A percentile compares a stretch with the other conserved stretches of the same genome.
Evolutionary conservation across 2,113 vertebrate species (phyloP).

Genomic region (Calypte anna): DNA sequence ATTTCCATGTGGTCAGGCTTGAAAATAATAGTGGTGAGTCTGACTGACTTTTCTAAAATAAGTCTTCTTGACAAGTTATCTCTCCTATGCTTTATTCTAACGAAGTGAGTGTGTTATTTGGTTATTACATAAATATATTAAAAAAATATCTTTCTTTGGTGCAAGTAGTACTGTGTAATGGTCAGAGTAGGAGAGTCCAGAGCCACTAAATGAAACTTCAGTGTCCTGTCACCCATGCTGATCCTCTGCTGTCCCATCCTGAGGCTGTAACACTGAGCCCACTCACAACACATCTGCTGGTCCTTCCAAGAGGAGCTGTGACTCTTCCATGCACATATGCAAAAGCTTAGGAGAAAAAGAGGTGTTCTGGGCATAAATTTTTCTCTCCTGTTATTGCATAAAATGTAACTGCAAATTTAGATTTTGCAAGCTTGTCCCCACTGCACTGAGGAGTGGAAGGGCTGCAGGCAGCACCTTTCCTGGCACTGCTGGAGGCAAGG

Average conservation of each 20-base stretch:
- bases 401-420: neutral
- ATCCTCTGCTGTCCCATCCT: neutral
- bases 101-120: neutral
- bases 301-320: neutral
- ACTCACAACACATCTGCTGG: neutral
- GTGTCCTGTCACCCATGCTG: neutral
- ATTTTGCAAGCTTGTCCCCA: neutral
- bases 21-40: neutral
- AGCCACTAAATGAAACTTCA: neutral
- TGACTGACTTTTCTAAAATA: neutral
- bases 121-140: neutral
- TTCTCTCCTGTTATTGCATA: too few relatives aligned
- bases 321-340: neutral
- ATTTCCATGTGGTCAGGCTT: neutral
- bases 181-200: neutral
- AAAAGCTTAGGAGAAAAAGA: neutral
- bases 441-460: neutral
- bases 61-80: neutral
- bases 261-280: neutral
- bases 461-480: neutral
- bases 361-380: too few relatives aligned
- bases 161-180: neutral
- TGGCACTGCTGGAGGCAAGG: neutral
- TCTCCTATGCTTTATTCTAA: neutral
- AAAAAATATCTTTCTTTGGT: too few relatives aligned